These are phyloP conservation scores for Macrotrachela quadricornifera DNA, from an alignment of 1,140 invertebrate species.

Conservation along the genomic window DNA sequence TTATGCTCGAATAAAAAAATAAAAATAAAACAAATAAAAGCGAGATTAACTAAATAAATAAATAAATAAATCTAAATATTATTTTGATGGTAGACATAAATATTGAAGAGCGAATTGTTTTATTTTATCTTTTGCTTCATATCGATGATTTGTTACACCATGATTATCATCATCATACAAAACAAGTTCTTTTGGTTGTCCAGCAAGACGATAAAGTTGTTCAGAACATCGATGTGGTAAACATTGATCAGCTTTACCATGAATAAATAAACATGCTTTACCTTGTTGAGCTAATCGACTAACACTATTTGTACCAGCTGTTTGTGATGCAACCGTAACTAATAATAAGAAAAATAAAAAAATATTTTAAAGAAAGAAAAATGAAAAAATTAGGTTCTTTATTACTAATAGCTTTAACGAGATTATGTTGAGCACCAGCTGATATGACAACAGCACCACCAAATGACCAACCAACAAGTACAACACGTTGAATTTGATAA, in stretches of 20 bases:
- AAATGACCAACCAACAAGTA: background rate
- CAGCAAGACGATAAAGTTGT: background rate
- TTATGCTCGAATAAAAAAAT: too few species aligned
- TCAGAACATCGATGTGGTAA: background rate
- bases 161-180: background rate
- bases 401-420: background rate
- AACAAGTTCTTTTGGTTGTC: background rate
- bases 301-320: background rate
- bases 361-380: too few species aligned
- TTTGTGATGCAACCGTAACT: background rate
- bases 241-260: background rate
- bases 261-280: background rate
- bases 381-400: too few species aligned
- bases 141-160: background rate
- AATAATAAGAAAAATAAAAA: too few species aligned
- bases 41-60: too few species aligned
- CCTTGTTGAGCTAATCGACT: background rate
- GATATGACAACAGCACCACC: background rate
- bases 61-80: too few species aligned
- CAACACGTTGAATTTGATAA: background rate
- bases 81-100: too few species aligned
- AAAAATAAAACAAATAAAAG: too few species aligned
- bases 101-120: background rate
- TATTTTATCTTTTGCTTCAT: background rate
- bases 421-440: background rate